Evolutionary conservation across 2,113 vertebrate species (phyloP).

Genomic region (Lophura nycthemera): DNA sequence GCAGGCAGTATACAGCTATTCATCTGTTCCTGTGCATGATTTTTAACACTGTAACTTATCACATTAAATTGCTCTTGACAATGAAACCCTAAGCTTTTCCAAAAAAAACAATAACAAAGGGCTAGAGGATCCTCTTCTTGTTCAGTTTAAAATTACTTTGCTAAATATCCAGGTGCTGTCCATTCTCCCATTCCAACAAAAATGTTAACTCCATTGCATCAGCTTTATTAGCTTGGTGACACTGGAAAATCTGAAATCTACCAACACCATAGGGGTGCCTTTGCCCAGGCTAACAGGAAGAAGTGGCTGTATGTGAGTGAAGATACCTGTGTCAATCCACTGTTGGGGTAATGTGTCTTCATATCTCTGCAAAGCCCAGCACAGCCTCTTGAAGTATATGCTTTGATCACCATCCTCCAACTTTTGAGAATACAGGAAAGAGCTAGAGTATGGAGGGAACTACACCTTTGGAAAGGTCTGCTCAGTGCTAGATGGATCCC

Average conservation of each 20-base stretch:
- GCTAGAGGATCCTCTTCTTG: background rate
- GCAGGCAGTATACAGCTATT: background rate
- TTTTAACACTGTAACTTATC: background rate
- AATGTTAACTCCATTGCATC: background rate
- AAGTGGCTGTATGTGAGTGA: background rate
- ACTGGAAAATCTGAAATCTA: too few relatives aligned
- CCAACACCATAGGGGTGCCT: accelerated
- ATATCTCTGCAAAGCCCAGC: background rate
- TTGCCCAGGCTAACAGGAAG: background rate
- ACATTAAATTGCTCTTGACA: slow-evolving; percentile 6
- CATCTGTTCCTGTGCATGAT: background rate
- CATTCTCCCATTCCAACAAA: background rate
- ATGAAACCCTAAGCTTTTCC: background rate
- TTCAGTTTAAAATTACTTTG: background rate
- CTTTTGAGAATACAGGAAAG: background rate
- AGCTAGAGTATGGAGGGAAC: background rate
- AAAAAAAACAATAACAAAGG: background rate
- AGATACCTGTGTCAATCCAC: background rate
- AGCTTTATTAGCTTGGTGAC: background rate
- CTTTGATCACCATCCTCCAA: background rate
- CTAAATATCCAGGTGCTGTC: background rate
- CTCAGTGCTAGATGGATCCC: background rate
- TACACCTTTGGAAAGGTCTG: background rate
- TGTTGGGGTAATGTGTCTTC: background rate
- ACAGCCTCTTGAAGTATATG: background rate